Evolutionary conservation across 2,113 vertebrate species (phyloP).

Genomic region (Oncorhynchus mykiss): DNA sequence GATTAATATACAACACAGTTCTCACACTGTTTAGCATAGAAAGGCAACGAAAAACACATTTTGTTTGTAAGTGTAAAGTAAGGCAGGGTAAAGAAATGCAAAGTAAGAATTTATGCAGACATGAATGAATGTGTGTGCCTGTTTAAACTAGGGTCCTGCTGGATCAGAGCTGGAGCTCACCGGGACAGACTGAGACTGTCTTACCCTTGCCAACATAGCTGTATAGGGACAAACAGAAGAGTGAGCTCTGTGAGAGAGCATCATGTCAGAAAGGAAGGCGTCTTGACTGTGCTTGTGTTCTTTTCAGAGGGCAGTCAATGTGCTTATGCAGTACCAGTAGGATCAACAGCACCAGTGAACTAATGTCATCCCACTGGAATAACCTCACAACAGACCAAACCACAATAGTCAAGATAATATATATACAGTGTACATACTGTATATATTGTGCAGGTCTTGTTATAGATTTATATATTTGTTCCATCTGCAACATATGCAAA

Average conservation of each 20-base stretch:
- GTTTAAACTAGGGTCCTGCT: conserved; percentile 25
- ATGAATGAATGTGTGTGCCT: conserved; percentile 6
- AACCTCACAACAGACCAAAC: no score
- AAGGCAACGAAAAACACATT: conserved; percentile 46
- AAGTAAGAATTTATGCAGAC: conserved; percentile 47
- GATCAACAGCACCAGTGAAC: no score
- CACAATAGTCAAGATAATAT: no score
- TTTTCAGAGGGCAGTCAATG: conserved; percentile 19
- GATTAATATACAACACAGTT: conserved; percentile 59
- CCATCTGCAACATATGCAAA: no score
- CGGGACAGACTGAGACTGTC: conserved; percentile 40
- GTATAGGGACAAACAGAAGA: conserved; percentile 34
- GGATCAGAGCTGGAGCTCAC: conserved; percentile 51
- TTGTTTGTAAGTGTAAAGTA: conserved; percentile 49
- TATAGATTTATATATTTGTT: no score
- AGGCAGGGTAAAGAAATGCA: conserved; percentile 21
- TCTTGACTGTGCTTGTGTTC: conserved; percentile 24
- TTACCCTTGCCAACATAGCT: conserved; percentile 23
- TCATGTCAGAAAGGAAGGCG: conserved; percentile 30
- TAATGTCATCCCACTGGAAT: no score
- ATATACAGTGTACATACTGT: no score
- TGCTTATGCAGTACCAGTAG: no score
- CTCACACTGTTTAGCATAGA: conserved; percentile 29
- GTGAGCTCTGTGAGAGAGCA: conserved; percentile 20
- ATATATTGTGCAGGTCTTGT: no score